Base-by-base conservation (phyloP, 2,113 vertebrate species). In the Otocyon megalotis region DNA sequence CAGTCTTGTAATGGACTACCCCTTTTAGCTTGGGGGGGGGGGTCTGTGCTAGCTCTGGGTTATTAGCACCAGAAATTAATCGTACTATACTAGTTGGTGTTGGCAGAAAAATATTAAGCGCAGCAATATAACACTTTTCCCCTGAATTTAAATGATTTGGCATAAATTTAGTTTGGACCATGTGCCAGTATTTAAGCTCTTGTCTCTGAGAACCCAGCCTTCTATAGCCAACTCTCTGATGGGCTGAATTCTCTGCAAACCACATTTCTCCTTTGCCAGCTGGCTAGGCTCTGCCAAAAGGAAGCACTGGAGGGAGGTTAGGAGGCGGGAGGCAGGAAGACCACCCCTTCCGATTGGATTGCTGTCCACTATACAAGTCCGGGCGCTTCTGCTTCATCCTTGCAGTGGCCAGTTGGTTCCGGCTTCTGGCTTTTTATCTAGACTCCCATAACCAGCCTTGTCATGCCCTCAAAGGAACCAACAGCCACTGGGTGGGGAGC, bases 81-180 rank as follows among this genome's bases (percentile, higher is more conserved):
- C 69, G 60, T 69, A 88, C 22, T 50, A 19, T 7, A 48, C 8
- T 28, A 37, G 3, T 28, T 48, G 76, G 82, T 43, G n/a, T 30
- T 72, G 69, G 83, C 50, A n/a, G 50, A 79, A 30, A 30, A 79
- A 79, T 79, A 79, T 79, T 15, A 90, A 71, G 63, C 11, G 10
- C 13, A 81, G 19, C 17, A 62, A 50, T 53, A 80, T 74, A 35
- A 15, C 37, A 87, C 4, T 19, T 88, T 90, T 37, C 6, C 37
- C 63, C 71, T n/a, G 11, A 91, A 92, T 56, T 94, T 85, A 85
- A 94, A 32, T 14, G 4, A 85, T 69, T 88, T 89, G 79, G 94
- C 74, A 90, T 54, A 89, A 81, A 94, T 30, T 81, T 76, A 56
- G 19, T 86, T 76, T 88, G 80, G 28, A 48, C 37, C 10, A 1